phyloP scores from a whole-genome alignment of 2,113 vertebrate genomes.

The Micromys minutus region DNA sequence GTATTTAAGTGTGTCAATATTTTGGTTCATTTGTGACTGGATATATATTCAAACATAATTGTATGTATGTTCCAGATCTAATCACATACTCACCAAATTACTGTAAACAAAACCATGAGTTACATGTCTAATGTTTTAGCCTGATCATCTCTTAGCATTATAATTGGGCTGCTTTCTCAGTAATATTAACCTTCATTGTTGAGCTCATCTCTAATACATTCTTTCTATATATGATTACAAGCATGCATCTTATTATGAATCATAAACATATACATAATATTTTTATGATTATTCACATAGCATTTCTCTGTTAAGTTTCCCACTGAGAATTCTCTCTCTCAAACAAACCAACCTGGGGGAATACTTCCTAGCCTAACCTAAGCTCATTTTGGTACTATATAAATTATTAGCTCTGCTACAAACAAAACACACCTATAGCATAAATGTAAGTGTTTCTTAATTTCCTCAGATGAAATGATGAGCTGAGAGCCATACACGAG shows the following conservation, averaged over 20 bases:
- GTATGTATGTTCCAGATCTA: background rate
- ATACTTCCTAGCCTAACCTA: background rate
- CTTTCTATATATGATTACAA: background rate
- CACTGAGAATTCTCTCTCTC: background rate
- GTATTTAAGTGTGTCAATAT: background rate
- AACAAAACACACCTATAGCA: background rate
- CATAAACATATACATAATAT: background rate
- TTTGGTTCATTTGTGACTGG: background rate
- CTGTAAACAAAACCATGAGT: background rate
- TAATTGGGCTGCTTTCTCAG: background rate
- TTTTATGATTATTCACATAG: slow-evolving; percentile 3
- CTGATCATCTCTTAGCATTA: background rate
- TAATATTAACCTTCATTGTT: background rate
- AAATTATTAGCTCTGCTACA: slow-evolving; percentile 14
- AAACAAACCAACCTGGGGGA: slow-evolving; percentile 13
- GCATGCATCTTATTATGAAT: background rate
- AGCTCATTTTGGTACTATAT: background rate
- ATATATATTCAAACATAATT: background rate
- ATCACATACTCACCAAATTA: background rate
- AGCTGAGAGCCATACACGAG: too few species aligned
- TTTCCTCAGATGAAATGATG: too few species aligned
- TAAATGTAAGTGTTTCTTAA: too few species aligned
- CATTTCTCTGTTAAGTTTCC: slow-evolving; percentile 6
- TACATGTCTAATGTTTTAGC: background rate
- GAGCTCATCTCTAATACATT: background rate